phyloP scores from a whole-genome alignment of 2,113 vertebrate species.

The Columba janthina region DNA sequence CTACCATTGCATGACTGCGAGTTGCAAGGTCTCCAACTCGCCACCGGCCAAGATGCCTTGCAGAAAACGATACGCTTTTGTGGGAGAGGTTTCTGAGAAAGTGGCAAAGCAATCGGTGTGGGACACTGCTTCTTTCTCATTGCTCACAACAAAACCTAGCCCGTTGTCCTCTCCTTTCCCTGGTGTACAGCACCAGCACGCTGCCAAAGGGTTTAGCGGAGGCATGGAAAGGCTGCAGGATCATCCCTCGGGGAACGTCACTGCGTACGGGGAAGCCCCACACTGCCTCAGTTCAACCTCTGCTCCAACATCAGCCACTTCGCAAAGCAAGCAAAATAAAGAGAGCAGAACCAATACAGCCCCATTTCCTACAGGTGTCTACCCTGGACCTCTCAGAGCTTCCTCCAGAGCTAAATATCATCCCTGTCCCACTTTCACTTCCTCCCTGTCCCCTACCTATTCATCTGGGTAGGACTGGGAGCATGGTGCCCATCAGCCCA shows the following conservation, averaged over 20 bases:
- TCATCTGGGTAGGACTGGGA: not conserved
- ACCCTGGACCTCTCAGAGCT: no score
- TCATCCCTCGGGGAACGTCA: accelerated
- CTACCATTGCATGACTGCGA: not conserved
- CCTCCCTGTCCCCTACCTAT: not conserved
- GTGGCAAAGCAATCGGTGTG: accelerated
- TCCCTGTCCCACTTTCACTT: accelerated
- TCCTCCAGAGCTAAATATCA: no score
- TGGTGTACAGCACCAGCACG: accelerated
- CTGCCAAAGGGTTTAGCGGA: not conserved
- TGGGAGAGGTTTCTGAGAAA: not conserved
- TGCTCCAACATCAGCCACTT: not conserved
- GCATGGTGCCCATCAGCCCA: accelerated
- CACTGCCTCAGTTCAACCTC: accelerated
- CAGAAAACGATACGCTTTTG: accelerated
- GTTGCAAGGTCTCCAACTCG: not conserved
- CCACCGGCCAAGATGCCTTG: accelerated
- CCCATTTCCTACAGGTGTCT: not conserved
- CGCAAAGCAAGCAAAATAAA: not conserved
- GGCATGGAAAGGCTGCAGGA: not conserved
- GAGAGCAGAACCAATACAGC: not conserved
- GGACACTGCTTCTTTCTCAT: not conserved
- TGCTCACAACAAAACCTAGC: not conserved
- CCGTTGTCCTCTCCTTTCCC: accelerated
- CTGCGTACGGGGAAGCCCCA: accelerated